These are phyloP conservation scores for Ictidomys tridecemlineatus DNA, from an alignment of 2,113 vertebrate species.

Conservation along the genomic window DNA sequence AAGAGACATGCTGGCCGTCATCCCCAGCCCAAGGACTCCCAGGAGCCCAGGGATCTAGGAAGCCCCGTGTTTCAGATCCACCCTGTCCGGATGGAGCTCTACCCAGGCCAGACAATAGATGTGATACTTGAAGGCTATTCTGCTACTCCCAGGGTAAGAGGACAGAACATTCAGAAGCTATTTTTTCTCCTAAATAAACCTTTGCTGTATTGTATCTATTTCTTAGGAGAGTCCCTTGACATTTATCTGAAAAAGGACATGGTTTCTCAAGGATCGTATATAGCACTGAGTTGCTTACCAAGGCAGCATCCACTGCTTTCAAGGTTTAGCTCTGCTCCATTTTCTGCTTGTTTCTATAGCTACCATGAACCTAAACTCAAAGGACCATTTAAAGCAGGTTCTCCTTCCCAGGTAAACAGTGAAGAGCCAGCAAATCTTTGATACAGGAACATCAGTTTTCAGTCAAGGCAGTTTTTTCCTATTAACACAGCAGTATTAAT, in stretches of 20 bases:
- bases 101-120: conserved; percentile 87
- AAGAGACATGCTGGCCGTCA: neutral
- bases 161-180: neutral
- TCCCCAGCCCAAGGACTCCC: neutral
- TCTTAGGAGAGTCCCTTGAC: conserved; percentile 55
- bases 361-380: conserved; percentile 13
- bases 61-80: conserved; percentile 88
- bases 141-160: conserved; percentile 88
- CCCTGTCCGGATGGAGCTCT: conserved; percentile 87
- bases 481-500: neutral
- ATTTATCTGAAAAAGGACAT: conserved; percentile 59
- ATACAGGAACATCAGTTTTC: neutral
- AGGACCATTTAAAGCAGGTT: conserved; percentile 20
- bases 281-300: conserved; percentile 75
- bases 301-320: conserved; percentile 75
- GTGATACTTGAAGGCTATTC: conserved; percentile 90
- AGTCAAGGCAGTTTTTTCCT: conserved; percentile 4
- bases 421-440: neutral
- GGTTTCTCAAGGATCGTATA: conserved; percentile 50
- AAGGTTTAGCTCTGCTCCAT: conserved; percentile 70
- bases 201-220: neutral
- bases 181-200: conserved; percentile 36
- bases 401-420: neutral
- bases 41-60: accelerated
- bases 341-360: conserved; percentile 75